Base-by-base conservation (phyloP, 2,797 vertebrate species). In the Myioborus miniatus region DNA sequence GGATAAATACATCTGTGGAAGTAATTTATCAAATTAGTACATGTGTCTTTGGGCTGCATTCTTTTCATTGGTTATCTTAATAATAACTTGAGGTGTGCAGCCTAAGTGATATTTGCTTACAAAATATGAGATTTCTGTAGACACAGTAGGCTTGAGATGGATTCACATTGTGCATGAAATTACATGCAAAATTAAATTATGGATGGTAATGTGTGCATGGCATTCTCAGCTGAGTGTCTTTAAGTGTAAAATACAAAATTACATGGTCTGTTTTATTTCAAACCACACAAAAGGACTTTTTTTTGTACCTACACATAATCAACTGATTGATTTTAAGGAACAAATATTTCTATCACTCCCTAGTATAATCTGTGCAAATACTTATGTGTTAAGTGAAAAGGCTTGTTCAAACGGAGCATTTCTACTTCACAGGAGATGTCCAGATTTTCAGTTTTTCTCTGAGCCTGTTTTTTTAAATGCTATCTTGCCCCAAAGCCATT, bases 111-210 rank as follows among this genome's bases (percentile, higher is more conserved):
- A 91, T 90, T 92, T 95, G 68, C 86, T 96, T 93, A 80, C 77
- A 93, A 93, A 90, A 74, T 64, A 62, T 3, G 8, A 84, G 59
- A 94, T 87, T 94, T 96, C 65, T 86, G 84, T 70, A 88, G 71
- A 75, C 62, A 60, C 86, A 77, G 74, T 93, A 87, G 52, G 64
- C 36, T 94, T 94, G 78, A 95, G 88, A 88, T 88, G 80, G 74
- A 87, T 89, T 96, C 94, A 87, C 46, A 85, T 84, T 49, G 92
- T 83, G 95, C 95, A 78, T 96, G 91, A 96, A 96, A 97, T 97
- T 95, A 83, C 86, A 94, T 41, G 32, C 80, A 91, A 88, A 96
- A 97, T 94, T 93, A 91, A 96, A 94, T 97, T 97, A 96, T 59
- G 52, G 74, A 78, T 74, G 68, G 78, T 90, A 94, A 95, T 89